A percentile compares a stretch with the other conserved stretches of the same genome.
These are phyloP conservation scores for Brienomyrus longianalis DNA, from an alignment of 2,113 vertebrate species.

Conservation along the genomic window DNA sequence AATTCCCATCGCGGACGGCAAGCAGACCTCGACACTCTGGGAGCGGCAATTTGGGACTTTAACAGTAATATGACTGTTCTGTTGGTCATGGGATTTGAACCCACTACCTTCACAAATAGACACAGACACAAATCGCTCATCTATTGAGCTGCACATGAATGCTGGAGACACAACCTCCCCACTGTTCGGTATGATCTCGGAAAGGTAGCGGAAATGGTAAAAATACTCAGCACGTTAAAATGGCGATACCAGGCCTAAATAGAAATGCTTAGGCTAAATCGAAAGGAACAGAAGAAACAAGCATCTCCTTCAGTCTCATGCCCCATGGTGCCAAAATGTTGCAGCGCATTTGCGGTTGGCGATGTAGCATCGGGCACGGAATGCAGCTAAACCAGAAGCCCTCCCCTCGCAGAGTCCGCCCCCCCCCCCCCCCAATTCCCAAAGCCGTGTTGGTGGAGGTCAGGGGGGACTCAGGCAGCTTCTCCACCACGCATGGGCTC, in stretches of 20 bases:
- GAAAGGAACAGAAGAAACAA: background rate
- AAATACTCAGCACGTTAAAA: background rate
- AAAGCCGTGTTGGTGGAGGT: conserved; percentile 32
- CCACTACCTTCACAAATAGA: background rate
- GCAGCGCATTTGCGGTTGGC: background rate
- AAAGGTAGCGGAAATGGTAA: background rate
- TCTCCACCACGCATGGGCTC: background rate
- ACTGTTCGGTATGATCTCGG: background rate
- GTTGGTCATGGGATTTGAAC: background rate
- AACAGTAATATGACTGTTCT: background rate
- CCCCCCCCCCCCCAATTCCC: background rate
- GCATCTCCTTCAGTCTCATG: background rate
- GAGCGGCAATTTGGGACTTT: background rate
- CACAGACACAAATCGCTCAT: background rate
- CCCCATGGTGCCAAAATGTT: background rate
- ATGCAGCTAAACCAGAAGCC: background rate
- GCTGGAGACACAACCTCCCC: background rate
- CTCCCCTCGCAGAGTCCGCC: background rate
- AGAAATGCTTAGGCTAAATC: background rate
- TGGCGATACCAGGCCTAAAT: background rate
- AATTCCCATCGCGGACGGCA: background rate
- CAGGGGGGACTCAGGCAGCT: conserved; percentile 37
- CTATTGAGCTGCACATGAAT: background rate
- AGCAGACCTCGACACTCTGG: background rate
- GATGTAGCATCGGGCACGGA: background rate